Evolutionary conservation across 2,888 invertebrate species (phyloP), one percentile per base, ranked within the genome.

Genomic region (Auanema sp.): DNA sequence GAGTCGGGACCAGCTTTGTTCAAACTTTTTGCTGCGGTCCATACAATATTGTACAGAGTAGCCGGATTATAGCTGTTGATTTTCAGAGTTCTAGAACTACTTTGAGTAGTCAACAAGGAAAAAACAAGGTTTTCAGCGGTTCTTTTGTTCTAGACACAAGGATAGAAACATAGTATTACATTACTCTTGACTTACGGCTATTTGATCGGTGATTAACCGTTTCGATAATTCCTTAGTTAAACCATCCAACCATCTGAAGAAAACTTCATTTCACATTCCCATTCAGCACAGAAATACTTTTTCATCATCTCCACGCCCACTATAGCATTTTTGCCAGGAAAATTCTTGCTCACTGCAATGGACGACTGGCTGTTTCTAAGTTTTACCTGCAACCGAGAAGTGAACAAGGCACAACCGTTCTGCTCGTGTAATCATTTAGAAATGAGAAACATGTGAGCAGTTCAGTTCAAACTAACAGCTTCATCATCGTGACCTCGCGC

Each of bases 301-400:
- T 87, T 72, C 40, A 87, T 84, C 83, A 85, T 68, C 8, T 68
- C 88, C 42, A 89, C 83, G 18, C 89, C 89, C 0, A 86, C 85
- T 5, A 95, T 88, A 11, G 91, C 90, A 72, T 89, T 88, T 79
- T 89, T 89, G 0, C 93, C 96, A 1, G 90, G 89, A 84, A 97
- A 95, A 81, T 92, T 92, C 86, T 97, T 97, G 84, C 93, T 63
- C 12, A 94, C 94, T 0, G 94, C 96, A 76, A 97, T 92, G 58
- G 94, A 94, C 85, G 95, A 94, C 0, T 93, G 89, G 60, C 93
- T 88, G 68, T 92, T 89, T 71, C 92, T 89, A 0, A 90, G 89
- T 65, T 89, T 90, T 0, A 97, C 95, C n/a, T 91, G 89, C 43
- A 33, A 55, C 49, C 14, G 8, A 8, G 33, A 33, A 33, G 8